A percentile compares a stretch with the other conserved stretches of the same genome.
Conservation (phyloP, 2,888 invertebrate species). For the Crocallis elinguaria region DNA sequence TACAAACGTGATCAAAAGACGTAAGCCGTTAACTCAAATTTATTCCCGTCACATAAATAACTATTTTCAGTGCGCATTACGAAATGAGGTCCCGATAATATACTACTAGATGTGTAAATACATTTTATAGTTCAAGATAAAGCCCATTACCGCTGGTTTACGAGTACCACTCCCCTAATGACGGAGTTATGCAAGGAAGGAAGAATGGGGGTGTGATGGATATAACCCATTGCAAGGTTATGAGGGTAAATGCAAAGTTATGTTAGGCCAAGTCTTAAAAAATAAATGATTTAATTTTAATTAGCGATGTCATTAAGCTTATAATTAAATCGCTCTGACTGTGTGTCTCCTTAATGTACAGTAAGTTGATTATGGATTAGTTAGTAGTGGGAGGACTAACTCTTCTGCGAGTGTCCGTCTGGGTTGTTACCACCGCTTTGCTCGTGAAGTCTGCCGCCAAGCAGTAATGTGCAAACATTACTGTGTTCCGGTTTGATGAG, state of each 20-base stretch:
- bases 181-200: conserved; percentile 64
- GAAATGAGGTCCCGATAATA: conserved; percentile 61
- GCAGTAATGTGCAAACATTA: no score
- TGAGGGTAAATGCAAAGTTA: background rate
- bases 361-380: no score
- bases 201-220: conserved; percentile 28
- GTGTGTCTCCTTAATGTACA: no score
- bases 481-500: no score
- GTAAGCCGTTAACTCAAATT: conserved; percentile 23
- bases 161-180: conserved; percentile 79
- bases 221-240: background rate
- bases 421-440: no score
- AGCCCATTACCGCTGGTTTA: conserved; percentile 77
- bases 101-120: conserved; percentile 74
- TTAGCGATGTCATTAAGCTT: no score
- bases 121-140: conserved; percentile 80
- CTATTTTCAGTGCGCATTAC: conserved; percentile 55
- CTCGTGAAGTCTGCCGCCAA: no score
- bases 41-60: conserved; percentile 34
- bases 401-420: no score
- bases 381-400: no score
- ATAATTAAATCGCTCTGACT: no score
- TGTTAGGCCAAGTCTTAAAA: no score
- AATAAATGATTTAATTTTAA: no score
- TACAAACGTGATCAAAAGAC: conserved; percentile 19